Evolutionary conservation across 1,140 invertebrate species (phyloP).

Genomic region (Galleria mellonella): DNA sequence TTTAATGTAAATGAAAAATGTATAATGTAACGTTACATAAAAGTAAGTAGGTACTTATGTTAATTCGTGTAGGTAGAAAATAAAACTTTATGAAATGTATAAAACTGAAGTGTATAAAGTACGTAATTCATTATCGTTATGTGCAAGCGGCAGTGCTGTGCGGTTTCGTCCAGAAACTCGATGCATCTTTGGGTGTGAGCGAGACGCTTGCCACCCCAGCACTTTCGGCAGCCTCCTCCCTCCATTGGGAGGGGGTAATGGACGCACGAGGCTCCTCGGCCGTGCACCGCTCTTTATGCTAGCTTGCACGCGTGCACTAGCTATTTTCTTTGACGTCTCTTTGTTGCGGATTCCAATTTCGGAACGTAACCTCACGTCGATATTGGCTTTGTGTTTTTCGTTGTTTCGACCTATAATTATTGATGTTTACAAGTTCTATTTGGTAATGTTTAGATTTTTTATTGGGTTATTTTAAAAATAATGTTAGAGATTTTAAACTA

Average conservation of each 20-base stretch:
- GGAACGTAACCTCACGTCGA: conserved; percentile 31
- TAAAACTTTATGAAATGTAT: too few relatives aligned
- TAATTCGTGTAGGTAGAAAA: too few relatives aligned
- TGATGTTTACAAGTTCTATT: too few relatives aligned
- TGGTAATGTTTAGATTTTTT: too few relatives aligned
- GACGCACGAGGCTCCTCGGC: conserved; percentile 66
- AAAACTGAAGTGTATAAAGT: conserved; percentile 11
- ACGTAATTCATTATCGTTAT: conserved; percentile 59
- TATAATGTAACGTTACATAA: too few relatives aligned
- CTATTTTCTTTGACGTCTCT: conserved; percentile 70
- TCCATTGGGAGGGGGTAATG: conserved; percentile 41
- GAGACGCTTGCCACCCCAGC: conserved; percentile 36
- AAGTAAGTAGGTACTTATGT: too few relatives aligned
- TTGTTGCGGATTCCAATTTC: conserved; percentile 71
- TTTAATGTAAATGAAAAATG: too few relatives aligned
- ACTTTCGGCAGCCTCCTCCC: conserved; percentile 45
- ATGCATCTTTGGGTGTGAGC: conserved; percentile 66
- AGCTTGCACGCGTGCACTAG: conserved; percentile 64
- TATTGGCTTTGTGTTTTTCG: conserved; percentile 28
- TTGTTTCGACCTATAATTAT: not conserved
- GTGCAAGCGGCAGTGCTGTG: conserved; percentile 36
- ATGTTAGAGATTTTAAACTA: too few relatives aligned
- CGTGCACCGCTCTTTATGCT: conserved; percentile 60
- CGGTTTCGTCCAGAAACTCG: conserved; percentile 63
- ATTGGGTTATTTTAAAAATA: too few relatives aligned